Base-by-base conservation (phyloP, 2,797 vertebrate genomes). In the Dipus sagitta region DNA sequence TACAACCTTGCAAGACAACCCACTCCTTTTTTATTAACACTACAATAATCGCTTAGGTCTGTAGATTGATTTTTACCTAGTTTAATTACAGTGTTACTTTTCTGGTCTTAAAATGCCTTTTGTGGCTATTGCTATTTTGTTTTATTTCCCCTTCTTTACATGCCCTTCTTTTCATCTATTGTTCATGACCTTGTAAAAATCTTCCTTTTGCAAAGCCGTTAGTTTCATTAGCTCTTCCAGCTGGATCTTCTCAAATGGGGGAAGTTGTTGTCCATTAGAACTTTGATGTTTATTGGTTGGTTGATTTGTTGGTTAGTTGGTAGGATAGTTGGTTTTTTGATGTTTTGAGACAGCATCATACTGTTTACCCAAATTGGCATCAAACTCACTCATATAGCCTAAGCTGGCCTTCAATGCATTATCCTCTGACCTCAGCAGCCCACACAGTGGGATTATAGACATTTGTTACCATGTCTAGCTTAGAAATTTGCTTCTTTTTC, bases 51-150 rank as follows among this genome's bases (percentile, higher is more conserved):
- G 71, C 32, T 64, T 90, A 28, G 4, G 65, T 75, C 28, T 62
- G 6, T 58, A 90, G 47, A 8, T 58, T 28, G 84, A 67, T 32
- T 75, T 84, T 52, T 80, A 86, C 13, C 32, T 34, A 30, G 13
- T 84, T 92, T 86, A 94, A 74, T 20, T 42, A n/a, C 62, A 32
- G 20, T 70, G 54, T 77, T 76, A 38, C 54, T 82, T 88, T 82
- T 8, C 52, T 77, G 3, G 8, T 58, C 23, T 79, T 6, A n/a
- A n/a, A 24, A 30, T 72, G 79, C 1, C 54, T n/a, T n/a, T 5
- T 30, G 28, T 2, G n/a, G 67, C 20, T 64, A 9, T 24, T 64
- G 24, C 23, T 30, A n/a, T 52, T 72, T 85, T 38, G 24, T 74
- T 85, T 74, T 64, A 17, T 24, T 78, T 91, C 54, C 32, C 7